Evolutionary conservation across 2,797 vertebrate species (phyloP).

Genomic region (Halcyon badia): DNA sequence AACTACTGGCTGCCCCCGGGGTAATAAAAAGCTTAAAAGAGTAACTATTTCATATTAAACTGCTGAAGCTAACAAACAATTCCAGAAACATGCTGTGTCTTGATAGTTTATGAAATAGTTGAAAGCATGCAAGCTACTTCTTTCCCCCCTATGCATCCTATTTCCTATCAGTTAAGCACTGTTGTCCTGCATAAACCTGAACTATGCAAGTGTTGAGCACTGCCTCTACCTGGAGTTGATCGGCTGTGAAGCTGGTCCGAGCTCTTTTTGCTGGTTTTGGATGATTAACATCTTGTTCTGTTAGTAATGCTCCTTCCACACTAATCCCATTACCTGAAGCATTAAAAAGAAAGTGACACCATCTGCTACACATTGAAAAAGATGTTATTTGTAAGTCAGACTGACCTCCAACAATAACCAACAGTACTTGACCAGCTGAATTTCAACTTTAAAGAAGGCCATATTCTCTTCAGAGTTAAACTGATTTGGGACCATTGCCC

Average conservation of each 20-base stretch:
- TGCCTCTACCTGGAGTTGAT: constrained; percentile 92
- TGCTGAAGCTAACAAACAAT: constrained; percentile 31
- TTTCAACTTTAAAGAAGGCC: not conserved
- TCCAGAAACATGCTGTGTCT: constrained; percentile 49
- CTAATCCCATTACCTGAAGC: constrained; percentile 88
- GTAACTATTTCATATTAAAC: constrained; percentile 35
- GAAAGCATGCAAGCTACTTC: not conserved
- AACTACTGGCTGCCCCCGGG: constrained; percentile 23
- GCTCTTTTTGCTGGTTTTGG: constrained; percentile 97
- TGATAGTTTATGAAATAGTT: constrained; percentile 40
- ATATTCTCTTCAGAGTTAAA: not conserved
- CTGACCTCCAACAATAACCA: not conserved
- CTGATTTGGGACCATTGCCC: not conserved
- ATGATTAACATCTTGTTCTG: constrained; percentile 93
- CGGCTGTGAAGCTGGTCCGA: constrained; percentile 97
- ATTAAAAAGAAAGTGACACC: constrained; percentile 36
- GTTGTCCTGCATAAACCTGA: not conserved
- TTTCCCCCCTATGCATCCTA: not conserved
- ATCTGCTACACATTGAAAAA: not conserved
- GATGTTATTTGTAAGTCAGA: not conserved
- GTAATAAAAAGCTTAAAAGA: constrained; percentile 41
- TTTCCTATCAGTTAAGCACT: not conserved
- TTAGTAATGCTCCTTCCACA: constrained; percentile 90
- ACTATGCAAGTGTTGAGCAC: not conserved
- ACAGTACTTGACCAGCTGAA: not conserved